Evolutionary conservation across 2,888 invertebrate species (phyloP).

Genomic region (Pammene aurita): DNA sequence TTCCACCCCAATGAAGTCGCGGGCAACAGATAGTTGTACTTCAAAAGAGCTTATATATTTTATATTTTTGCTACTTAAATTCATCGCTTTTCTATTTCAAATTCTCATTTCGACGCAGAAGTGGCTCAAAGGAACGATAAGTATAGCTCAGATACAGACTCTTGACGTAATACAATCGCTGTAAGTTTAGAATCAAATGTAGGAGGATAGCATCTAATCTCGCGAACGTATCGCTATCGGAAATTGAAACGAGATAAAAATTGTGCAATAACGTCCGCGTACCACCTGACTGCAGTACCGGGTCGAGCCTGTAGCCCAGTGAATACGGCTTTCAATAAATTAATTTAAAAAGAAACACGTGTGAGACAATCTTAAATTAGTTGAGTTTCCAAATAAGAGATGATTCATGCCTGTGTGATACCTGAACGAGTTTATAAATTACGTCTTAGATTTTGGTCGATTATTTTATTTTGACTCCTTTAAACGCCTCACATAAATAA

Average conservation of each 20-base stretch:
- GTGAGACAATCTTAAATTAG: too few relatives aligned
- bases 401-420: too few relatives aligned
- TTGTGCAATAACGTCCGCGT: conserved; percentile 47
- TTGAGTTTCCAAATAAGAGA: too few relatives aligned
- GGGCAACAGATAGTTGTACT: too few relatives aligned
- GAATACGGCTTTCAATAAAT: background rate
- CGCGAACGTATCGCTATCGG: conserved; percentile 39
- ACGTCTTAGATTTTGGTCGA: too few relatives aligned
- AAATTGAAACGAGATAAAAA: conserved; percentile 53
- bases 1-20: too few relatives aligned
- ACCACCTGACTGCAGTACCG: conserved; percentile 44
- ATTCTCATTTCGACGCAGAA: conserved; percentile 10
- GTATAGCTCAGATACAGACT: conserved; percentile 8
- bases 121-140: conserved; percentile 15
- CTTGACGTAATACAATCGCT: conserved; percentile 24
- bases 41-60: too few relatives aligned
- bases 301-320: conserved; percentile 7
- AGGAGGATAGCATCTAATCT: conserved; percentile 32
- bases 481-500: too few relatives aligned
- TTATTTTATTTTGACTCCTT: too few relatives aligned
- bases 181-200: conserved; percentile 34
- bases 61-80: background rate
- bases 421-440: too few relatives aligned
- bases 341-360: too few relatives aligned
- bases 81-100: background rate